These are phyloP conservation scores for Phacellophora camtschatica DNA, from an alignment of 30 jellyfish, hydroid and myxozoan genomes.

Conservation along the genomic window DNA sequence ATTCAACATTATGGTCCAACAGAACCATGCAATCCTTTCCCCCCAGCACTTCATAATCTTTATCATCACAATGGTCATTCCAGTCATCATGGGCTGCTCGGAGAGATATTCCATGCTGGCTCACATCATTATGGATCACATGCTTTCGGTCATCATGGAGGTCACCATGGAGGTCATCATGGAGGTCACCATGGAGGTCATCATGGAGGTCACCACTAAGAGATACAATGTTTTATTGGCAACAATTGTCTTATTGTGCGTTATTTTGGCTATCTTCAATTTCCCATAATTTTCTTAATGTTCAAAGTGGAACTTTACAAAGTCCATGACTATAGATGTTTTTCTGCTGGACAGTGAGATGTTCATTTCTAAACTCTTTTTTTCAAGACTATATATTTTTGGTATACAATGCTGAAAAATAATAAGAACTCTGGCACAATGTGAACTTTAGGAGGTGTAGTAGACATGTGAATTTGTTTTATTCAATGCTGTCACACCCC, in stretches of 20 bases:
- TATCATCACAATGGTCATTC: neutral
- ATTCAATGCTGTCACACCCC: too few relatives aligned
- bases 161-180: neutral
- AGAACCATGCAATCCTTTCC: neutral
- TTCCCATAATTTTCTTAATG: neutral
- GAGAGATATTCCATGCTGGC: neutral
- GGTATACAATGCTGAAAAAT: too few relatives aligned
- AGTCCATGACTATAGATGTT: neutral
- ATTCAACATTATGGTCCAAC: neutral
- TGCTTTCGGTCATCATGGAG: neutral
- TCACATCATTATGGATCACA: neutral
- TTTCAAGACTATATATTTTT: too few relatives aligned
- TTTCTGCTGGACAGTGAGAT: neutral
- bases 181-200: neutral
- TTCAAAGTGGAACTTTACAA: neutral
- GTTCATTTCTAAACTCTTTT: too few relatives aligned
- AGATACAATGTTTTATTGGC: neutral
- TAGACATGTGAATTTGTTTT: too few relatives aligned
- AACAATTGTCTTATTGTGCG: neutral
- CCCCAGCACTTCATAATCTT: neutral
- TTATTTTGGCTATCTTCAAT: neutral
- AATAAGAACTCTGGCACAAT: too few relatives aligned
- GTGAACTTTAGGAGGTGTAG: too few relatives aligned
- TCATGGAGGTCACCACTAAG: neutral
- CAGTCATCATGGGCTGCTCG: neutral